These are phyloP conservation scores for Hirtodrosophila trivittata DNA, from an alignment of 2,888 invertebrate species.

Conservation along the genomic window DNA sequence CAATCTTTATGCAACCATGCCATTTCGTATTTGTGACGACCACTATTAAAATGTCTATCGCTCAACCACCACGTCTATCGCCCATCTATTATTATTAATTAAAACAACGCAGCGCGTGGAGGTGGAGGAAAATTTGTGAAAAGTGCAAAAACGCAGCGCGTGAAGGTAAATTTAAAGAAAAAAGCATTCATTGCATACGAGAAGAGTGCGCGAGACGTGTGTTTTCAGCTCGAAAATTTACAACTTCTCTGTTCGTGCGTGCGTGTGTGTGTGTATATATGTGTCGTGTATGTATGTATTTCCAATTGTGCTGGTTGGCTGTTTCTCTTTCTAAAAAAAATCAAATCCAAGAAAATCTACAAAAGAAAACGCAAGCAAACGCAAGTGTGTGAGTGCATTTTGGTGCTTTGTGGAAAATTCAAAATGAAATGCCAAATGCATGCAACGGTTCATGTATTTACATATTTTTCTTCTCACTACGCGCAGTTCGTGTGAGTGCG, in stretches of 20 bases:
- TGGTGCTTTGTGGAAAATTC: conserved; percentile 50
- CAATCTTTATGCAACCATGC: conserved; percentile 12
- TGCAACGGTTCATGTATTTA: conserved; percentile 53
- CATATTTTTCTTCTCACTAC: conserved; percentile 56
- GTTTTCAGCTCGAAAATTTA: conserved; percentile 61
- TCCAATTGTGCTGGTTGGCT: conserved; percentile 71
- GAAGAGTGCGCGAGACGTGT: conserved; percentile 55
- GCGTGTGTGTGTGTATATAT: conserved; percentile 37
- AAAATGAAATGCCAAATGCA: conserved; percentile 60
- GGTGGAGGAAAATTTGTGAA: conserved; percentile 62
- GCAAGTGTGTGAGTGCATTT: conserved; percentile 54
- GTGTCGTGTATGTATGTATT: conserved; percentile 61
- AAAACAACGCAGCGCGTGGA: conserved; percentile 63
- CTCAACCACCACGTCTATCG: conserved; percentile 54
- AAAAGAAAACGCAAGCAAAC: conserved; percentile 40
- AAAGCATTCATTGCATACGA: conserved; percentile 48
- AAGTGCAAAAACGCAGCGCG: conserved; percentile 59
- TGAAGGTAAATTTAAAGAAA: conserved; percentile 48
- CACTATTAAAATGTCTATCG: conserved; percentile 38
- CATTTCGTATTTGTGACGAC: conserved; percentile 8
- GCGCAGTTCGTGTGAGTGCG: conserved; percentile 33
- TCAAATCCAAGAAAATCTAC: conserved; percentile 45
- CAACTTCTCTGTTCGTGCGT: conserved; percentile 43
- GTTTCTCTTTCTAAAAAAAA: conserved; percentile 58
- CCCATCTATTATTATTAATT: conserved; percentile 60